Percentiles rank a stretch among this genome's conserved stretches.
phyloP scores from a whole-genome alignment of 2,797 vertebrate species.

The Bryconaethiops microstoma region DNA sequence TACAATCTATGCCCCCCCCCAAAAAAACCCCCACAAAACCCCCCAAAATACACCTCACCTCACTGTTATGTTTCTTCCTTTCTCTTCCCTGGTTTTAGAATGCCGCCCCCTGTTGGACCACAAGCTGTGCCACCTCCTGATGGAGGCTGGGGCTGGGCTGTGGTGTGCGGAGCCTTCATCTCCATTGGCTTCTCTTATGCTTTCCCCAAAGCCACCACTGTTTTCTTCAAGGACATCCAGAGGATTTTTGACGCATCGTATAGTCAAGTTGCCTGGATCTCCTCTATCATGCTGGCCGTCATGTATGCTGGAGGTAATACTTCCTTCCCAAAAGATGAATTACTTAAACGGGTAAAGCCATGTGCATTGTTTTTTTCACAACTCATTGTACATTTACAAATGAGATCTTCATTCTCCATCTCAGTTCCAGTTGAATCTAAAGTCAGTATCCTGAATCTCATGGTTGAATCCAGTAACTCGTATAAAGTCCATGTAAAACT shows the following conservation, averaged over 20 bases:
- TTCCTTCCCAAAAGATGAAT: slow-evolving; percentile 51
- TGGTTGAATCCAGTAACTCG: too few relatives aligned
- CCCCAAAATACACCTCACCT: neutral
- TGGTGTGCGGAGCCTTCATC: slow-evolving; percentile 90
- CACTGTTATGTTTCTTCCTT: neutral
- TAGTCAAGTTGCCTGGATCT: slow-evolving; percentile 96
- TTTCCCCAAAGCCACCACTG: slow-evolving; percentile 95
- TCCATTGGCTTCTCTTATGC: slow-evolving; percentile 98
- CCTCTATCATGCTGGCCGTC: slow-evolving; percentile 96
- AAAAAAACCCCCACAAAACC: too few relatives aligned
- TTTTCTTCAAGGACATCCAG: slow-evolving; percentile 98
- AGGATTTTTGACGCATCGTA: slow-evolving; percentile 87
- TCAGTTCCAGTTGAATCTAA: too few relatives aligned
- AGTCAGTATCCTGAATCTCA: too few relatives aligned
- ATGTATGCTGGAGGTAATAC: slow-evolving; percentile 94
- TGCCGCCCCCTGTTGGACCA: slow-evolving; percentile 76
- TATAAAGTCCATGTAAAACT: too few relatives aligned
- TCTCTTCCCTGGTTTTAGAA: slow-evolving; percentile 64
- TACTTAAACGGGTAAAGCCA: neutral
- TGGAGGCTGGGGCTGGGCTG: slow-evolving; percentile 96
- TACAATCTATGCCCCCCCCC: neutral
- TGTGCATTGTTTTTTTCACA: too few relatives aligned
- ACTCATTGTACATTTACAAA: neutral
- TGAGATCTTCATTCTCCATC: neutral
- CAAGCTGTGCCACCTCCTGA: slow-evolving; percentile 83